Conservation (phyloP, 2,113 vertebrate species). For the Mus pahari region DNA sequence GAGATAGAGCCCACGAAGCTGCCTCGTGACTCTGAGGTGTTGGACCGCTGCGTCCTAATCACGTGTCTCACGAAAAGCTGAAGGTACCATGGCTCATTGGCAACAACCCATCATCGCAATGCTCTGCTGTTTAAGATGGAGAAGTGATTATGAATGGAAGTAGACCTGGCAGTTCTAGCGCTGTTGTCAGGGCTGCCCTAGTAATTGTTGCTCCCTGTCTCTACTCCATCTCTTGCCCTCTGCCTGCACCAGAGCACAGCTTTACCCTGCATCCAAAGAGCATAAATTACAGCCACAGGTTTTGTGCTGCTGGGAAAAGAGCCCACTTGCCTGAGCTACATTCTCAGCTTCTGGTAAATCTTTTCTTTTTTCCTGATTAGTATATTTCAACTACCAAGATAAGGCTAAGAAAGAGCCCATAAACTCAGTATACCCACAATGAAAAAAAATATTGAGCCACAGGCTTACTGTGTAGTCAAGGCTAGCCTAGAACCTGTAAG, state of each 20-base stretch:
- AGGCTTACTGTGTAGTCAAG: background rate
- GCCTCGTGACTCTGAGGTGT: background rate
- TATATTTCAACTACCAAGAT: constrained; percentile 37
- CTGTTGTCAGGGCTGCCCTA: background rate
- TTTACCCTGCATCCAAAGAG: background rate
- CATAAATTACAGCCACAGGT: background rate
- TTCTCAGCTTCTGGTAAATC: background rate
- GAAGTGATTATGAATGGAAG: constrained; percentile 32
- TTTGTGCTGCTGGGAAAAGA: background rate
- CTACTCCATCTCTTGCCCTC: fast-evolving
- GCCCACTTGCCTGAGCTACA: background rate
- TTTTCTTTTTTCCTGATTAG: background rate
- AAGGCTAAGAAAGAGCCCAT: background rate
- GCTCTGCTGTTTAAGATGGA: background rate
- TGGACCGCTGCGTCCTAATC: background rate
- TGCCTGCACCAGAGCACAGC: background rate
- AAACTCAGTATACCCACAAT: constrained; percentile 25
- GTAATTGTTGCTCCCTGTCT: background rate
- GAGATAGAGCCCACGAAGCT: background rate
- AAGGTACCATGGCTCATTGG: constrained; percentile 13
- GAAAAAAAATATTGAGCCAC: background rate
- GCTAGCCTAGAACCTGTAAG: background rate
- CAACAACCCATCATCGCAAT: background rate
- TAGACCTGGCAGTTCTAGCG: background rate
- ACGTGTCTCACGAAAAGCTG: background rate